phyloP scores from a whole-genome alignment of 2,888 invertebrate species.

The Ethmia dodecea region DNA sequence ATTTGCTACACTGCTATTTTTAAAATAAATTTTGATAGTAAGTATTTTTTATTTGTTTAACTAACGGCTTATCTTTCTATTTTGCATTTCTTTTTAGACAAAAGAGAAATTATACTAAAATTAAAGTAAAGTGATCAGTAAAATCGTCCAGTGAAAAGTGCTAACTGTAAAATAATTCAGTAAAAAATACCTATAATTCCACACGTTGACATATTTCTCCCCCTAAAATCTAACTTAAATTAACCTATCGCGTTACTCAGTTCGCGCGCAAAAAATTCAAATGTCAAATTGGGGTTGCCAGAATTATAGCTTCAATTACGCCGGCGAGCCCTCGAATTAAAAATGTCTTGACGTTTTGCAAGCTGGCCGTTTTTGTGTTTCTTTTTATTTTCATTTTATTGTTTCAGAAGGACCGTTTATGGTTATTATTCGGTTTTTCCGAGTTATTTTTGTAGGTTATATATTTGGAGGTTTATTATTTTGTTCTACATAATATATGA shows the following conservation, averaged over 20 bases:
- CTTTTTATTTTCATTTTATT: conserved; percentile 35
- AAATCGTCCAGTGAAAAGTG: too few relatives aligned
- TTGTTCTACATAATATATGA: too few relatives aligned
- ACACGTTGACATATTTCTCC: conserved; percentile 38
- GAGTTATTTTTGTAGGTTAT: background rate
- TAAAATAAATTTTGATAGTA: too few relatives aligned
- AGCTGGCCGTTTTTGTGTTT: conserved; percentile 42
- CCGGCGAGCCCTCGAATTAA: conserved; percentile 59
- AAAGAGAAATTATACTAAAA: too few relatives aligned
- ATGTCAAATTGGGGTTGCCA: conserved; percentile 73
- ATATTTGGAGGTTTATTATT: too few relatives aligned
- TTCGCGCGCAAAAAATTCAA: conserved; percentile 63
- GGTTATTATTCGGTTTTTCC: conserved; percentile 24
- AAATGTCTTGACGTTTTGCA: conserved; percentile 65
- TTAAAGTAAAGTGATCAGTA: too few relatives aligned
- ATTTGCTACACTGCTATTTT: too few relatives aligned
- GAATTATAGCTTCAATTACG: conserved; percentile 74
- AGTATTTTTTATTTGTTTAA: too few relatives aligned
- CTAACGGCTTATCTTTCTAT: too few relatives aligned
- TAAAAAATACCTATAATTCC: too few relatives aligned
- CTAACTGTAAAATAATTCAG: too few relatives aligned
- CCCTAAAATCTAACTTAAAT: conserved; percentile 46
- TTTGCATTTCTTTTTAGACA: too few relatives aligned
- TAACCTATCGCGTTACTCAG: conserved; percentile 55
- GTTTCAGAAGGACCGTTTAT: conserved; percentile 35